A percentile compares a stretch with the other conserved stretches of the same genome.
Conservation (phyloP, 2,797 vertebrate genomes). For the Hemibagrus guttatus region DNA sequence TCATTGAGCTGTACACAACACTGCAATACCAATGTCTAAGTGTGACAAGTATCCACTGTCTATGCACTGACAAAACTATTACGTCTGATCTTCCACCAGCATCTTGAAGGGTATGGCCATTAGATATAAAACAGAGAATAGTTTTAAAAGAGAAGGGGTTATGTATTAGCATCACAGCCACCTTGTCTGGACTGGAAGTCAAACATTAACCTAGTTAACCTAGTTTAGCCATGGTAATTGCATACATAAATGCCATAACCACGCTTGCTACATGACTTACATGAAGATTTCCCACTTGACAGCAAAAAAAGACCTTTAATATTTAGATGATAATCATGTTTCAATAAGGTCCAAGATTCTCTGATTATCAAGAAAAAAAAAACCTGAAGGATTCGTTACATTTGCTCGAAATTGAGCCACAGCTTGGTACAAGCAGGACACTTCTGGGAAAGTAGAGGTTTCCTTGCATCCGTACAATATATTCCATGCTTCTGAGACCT, state of each 20-base stretch:
- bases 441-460: not conserved
- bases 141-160: not conserved
- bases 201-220: not conserved
- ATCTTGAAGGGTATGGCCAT: not conserved
- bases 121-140: not conserved
- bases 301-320: not conserved
- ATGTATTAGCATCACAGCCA: not conserved
- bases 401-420: not conserved
- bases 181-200: not conserved
- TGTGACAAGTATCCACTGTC: not conserved
- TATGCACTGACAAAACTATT: not conserved
- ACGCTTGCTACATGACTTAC: not conserved
- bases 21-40: not conserved
- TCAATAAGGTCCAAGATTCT: not conserved
- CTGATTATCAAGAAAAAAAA: not conserved
- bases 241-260: not conserved
- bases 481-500: not conserved
- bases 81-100: not conserved
- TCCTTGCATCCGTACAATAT: not conserved
- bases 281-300: not conserved
- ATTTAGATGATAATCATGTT: not conserved
- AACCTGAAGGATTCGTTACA: not conserved
- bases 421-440: not conserved
- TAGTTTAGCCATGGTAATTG: not conserved
- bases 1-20: not conserved